A percentile compares a stretch with the other conserved stretches of the same genome.
Conservation (phyloP, 1,140 invertebrate species). For the Caenorhabditis inopinata region DNA sequence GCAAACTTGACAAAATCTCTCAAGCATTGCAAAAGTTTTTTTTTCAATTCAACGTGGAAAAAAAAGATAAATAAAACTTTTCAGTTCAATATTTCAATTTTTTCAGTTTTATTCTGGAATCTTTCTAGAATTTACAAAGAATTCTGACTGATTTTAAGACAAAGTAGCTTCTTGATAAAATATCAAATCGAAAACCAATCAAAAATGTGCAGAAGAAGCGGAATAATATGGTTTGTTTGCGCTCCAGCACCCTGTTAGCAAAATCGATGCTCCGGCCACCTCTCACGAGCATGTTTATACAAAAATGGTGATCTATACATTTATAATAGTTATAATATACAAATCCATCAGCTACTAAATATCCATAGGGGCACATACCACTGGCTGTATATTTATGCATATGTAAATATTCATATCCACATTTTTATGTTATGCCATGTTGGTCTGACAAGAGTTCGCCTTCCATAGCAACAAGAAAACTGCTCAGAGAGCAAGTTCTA, state of each 20-base stretch:
- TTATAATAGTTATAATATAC: constrained; percentile 24
- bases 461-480: background rate
- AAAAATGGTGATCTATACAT: background rate
- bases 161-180: too few species aligned
- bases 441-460: background rate
- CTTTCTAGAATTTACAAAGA: too few species aligned
- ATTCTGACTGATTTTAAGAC: too few species aligned
- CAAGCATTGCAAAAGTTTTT: too few species aligned
- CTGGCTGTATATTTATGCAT: constrained; percentile 15
- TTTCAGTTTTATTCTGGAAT: too few species aligned
- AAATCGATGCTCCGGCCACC: background rate
- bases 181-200: too few species aligned
- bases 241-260: background rate
- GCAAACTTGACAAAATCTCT: too few species aligned
- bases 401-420: background rate
- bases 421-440: background rate
- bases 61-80: too few species aligned
- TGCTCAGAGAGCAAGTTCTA: too few species aligned
- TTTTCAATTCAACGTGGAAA: too few species aligned
- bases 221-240: background rate
- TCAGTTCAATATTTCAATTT: too few species aligned
- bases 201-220: too few species aligned
- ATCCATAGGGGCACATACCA: background rate
- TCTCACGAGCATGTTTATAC: constrained; percentile 5
- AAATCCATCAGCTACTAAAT: constrained; percentile 10